Evolutionary conservation across 2,797 vertebrate species (phyloP).

Genomic region (Anguilla anguilla): DNA sequence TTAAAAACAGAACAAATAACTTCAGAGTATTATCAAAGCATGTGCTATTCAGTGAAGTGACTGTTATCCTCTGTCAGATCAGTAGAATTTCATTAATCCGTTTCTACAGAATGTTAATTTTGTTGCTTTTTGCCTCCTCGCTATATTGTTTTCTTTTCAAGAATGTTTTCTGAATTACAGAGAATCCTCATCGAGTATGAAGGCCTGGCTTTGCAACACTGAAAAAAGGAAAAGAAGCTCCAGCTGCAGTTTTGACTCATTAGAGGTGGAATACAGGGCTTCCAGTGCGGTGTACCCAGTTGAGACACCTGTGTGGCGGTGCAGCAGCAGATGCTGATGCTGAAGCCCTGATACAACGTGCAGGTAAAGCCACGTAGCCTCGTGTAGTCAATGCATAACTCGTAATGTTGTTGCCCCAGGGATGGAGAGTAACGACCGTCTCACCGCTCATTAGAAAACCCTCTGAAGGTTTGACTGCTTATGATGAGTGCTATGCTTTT

Average conservation of each 20-base stretch:
- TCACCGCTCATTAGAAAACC: neutral
- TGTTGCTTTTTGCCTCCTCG: constrained; percentile 67
- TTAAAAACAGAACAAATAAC: constrained; percentile 24
- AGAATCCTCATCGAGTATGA: constrained; percentile 46
- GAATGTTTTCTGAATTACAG: constrained; percentile 60
- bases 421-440: neutral
- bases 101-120: constrained; percentile 52
- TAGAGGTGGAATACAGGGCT: too few relatives aligned
- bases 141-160: constrained; percentile 65
- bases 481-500: too few relatives aligned
- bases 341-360: too few relatives aligned
- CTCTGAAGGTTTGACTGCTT: neutral
- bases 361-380: too few relatives aligned
- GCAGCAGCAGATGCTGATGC: too few relatives aligned
- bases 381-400: too few relatives aligned
- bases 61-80: constrained; percentile 72
- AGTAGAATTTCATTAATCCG: constrained; percentile 58
- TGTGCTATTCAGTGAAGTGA: constrained; percentile 60
- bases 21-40: constrained; percentile 60
- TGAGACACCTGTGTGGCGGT: too few relatives aligned
- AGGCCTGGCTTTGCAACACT: constrained; percentile 52
- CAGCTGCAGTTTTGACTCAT: too few relatives aligned
- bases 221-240: constrained; percentile 31
- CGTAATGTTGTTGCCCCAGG: neutral
- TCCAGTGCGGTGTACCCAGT: too few relatives aligned